Conservation (phyloP, 2,888 invertebrate genomes). For the Celastrina argiolus region DNA sequence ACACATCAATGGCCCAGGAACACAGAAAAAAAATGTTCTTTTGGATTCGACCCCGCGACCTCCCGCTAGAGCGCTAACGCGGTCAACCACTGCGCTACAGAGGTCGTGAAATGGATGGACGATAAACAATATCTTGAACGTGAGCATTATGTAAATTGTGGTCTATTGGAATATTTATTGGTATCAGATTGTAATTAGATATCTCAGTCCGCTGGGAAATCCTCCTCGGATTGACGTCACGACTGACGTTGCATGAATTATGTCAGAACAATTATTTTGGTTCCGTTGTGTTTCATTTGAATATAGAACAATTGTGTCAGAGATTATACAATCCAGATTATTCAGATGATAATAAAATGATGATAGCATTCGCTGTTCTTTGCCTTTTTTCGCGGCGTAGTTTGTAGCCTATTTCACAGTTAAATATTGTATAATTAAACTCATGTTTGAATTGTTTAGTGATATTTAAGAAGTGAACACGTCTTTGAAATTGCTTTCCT, state of each 20-base stretch:
- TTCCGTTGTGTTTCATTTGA: conserved; percentile 11
- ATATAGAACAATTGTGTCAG: neutral
- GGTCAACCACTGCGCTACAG: too few relatives aligned
- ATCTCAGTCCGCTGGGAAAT: conserved; percentile 66
- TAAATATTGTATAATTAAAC: too few relatives aligned
- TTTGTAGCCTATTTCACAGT: too few relatives aligned
- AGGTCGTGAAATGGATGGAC: neutral
- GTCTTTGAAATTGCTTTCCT: too few relatives aligned
- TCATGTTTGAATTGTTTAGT: too few relatives aligned
- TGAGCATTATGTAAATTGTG: conserved; percentile 55
- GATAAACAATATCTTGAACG: neutral
- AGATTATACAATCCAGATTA: neutral
- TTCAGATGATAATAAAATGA: neutral
- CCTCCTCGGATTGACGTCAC: conserved; percentile 53
- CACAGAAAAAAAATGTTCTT: too few relatives aligned
- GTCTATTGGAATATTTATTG: conserved; percentile 70
- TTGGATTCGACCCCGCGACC: too few relatives aligned
- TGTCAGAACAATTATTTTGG: conserved; percentile 16
- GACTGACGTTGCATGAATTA: conserved; percentile 46
- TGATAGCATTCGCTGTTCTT: neutral
- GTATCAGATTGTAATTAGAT: conserved; percentile 72
- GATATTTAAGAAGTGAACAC: too few relatives aligned
- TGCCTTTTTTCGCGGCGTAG: too few relatives aligned
- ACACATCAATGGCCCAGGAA: too few relatives aligned
- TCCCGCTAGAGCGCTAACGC: too few relatives aligned